A percentile compares a stretch with the other conserved stretches of the same genome.
Conservation (phyloP, 2,888 invertebrate genomes). For the Polia nebulosa region DNA sequence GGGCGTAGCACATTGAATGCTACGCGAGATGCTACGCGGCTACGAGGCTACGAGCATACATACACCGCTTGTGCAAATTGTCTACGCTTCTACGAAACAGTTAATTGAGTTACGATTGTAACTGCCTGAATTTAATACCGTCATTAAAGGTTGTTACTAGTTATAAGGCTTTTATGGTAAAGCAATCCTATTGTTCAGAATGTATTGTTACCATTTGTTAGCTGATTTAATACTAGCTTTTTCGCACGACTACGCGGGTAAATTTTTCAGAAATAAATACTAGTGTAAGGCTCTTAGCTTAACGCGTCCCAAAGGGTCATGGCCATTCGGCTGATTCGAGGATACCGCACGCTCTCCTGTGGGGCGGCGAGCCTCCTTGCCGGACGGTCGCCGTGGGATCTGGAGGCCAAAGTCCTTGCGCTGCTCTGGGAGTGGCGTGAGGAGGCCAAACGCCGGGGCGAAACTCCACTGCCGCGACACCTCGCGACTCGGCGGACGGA, state of each 20-base stretch:
- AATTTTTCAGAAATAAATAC: too few relatives aligned
- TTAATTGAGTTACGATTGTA: slow-evolving; percentile 55
- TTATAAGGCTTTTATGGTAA: slow-evolving; percentile 26
- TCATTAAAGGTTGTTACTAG: slow-evolving; percentile 30
- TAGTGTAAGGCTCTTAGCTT: too few relatives aligned
- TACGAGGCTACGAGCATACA: slow-evolving; percentile 54
- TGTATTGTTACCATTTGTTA: background rate
- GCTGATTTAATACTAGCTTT: background rate
- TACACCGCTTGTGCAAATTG: slow-evolving; percentile 47
- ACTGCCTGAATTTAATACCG: slow-evolving; percentile 35
- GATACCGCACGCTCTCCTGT: too few relatives aligned
- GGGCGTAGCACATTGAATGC: slow-evolving; percentile 52
- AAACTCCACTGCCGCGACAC: too few relatives aligned
- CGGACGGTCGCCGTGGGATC: too few relatives aligned
- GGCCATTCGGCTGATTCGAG: too few relatives aligned
- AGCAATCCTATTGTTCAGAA: slow-evolving; percentile 1
- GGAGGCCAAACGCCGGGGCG: too few relatives aligned
- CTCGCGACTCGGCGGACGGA: too few relatives aligned
- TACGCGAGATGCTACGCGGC: slow-evolving; percentile 56
- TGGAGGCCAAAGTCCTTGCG: too few relatives aligned
- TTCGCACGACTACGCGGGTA: background rate
- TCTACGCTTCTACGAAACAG: slow-evolving; percentile 53
- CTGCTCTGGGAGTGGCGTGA: too few relatives aligned
- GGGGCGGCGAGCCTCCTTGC: too few relatives aligned
- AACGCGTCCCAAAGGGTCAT: too few relatives aligned